Base-by-base conservation (phyloP, 2,797 vertebrate genomes). In the Xenentodon cancila region DNA sequence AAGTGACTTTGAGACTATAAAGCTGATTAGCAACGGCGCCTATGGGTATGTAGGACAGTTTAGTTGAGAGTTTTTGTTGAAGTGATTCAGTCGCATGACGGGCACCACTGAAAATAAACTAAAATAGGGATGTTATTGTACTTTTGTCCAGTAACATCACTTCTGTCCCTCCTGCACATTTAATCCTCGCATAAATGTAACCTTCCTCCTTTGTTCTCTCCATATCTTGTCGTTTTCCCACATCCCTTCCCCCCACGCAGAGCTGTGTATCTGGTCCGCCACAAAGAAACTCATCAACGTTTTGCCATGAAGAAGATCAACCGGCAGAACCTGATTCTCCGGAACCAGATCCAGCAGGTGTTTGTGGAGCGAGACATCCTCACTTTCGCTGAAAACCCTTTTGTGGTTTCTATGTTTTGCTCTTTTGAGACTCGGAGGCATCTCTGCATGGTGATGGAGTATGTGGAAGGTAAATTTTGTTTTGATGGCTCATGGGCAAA, bases 241-340 rank as follows among this genome's bases (percentile, higher is more conserved):
- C 25, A 3, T 34, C 4, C 20, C 9, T 2, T 32, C 17, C 46
- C 64, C 9, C 40, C 18, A 9, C 22, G 5, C 73, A 98, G 96
- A 22, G 96, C 95, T 0, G 96, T 98, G 3, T 96, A 95, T 80
- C 84, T 98, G 78, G 96, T 98, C 59, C 93, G 96, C 20, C 96
- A 98, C 92, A 96, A 92, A 77, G 94, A 94, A 22, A 97, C 95
- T 8, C 94, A 94, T 1, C 96, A 98, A 22, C 94, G 96, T 27
- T 98, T 97, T 68, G 96, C 96, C 72, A 95, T 98, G 96, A 98
- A 98, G 91, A 98, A 98, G 84, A 96, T 98, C 85, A 98, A 98
- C 88, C 94, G 97, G 30, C 96, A 98, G 86, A 98, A 98, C 88
- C 86, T 98, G 59, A 95, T 97, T 56, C 91, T 98, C 32, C 92